Base-by-base conservation (phyloP, 2,113 vertebrate genomes). In the Limanda limanda region DNA sequence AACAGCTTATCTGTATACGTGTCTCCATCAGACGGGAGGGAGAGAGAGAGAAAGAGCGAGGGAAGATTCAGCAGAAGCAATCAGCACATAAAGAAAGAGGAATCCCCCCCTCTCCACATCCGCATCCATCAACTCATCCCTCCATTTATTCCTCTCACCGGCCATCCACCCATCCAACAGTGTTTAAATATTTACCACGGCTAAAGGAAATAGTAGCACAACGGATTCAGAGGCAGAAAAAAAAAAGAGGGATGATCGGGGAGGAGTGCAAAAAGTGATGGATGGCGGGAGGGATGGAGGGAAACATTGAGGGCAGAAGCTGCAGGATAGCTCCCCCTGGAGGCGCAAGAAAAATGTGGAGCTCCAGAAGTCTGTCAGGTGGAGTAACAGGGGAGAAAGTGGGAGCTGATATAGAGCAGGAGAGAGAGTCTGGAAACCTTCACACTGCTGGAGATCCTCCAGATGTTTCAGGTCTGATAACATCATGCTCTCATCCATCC, bases 301-400 rank as follows among this genome's bases (percentile, higher is more conserved):
- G 67, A 81, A 60, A 45, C 35, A 56, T 8, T 4, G 55, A 68
- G 66, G 79, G 62, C 68, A 85, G 72, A 72, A 78, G 63, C 74
- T 69, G 83, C 70, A 54, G 37, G 65, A 77, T 17, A 84, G 88
- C 81, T 82, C 90, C 92, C 92, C 92, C 88, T 70, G 71, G 80
- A 85, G 87, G 87, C 71, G 47, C 1, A 37, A 71, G 67, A 47
- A 10, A 2, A 71, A 71, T 20, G 58, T 75, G 27, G 67, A 54
- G 52, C 56, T 80, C 17, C 64, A 74, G 64, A 81, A 47, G 31
- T 35, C 85, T 87, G 89, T 90, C 90, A 89, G 81, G 35, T 63
- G 72, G 61, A 6, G 25, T 10, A 58, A 52, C 75, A 81, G 20
- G 88, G 48, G 88, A 94, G 76, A 79, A 86, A 83, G 89, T 4